A percentile compares a stretch with the other conserved stretches of the same genome.
phyloP scores from a whole-genome alignment of 1,140 invertebrate species.

The Galleria mellonella region DNA sequence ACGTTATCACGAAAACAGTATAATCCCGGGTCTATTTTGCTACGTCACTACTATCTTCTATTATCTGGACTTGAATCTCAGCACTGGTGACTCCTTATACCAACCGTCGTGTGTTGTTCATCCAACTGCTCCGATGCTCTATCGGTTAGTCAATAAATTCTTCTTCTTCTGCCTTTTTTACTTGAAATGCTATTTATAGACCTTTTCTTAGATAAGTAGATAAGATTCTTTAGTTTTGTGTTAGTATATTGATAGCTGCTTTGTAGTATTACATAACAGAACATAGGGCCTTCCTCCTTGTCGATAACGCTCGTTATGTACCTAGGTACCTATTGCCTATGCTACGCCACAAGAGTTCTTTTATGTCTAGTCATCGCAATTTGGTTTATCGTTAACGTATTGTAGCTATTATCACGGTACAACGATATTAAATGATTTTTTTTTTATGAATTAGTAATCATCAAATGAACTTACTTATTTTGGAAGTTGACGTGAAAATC shows the following conservation, averaged over 20 bases:
- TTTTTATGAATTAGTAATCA: no score
- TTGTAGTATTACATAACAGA: conserved; percentile 44
- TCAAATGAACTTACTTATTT: no score
- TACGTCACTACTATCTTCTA: conserved; percentile 10
- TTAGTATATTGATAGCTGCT: not conserved
- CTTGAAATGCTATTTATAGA: not conserved
- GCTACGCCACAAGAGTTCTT: no score
- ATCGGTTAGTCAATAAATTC: conserved; percentile 49
- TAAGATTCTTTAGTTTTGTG: not conserved
- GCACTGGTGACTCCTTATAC: conserved; percentile 26
- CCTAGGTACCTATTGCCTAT: no score
- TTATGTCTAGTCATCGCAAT: no score
- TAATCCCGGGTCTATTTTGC: conserved; percentile 19
- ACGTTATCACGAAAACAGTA: conserved; percentile 30
- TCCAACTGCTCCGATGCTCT: conserved; percentile 67
- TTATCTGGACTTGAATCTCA: conserved; percentile 27
- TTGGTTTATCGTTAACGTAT: no score
- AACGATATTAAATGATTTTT: no score
- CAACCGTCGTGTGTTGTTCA: conserved; percentile 61
- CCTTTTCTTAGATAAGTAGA: conserved; percentile 3
- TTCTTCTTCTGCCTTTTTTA: conserved; percentile 3
- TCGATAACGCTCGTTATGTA: not conserved
- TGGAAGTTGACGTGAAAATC: no score
- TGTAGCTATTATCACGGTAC: no score
- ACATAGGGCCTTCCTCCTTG: not conserved